These are phyloP conservation scores for Perizoma affinitatum DNA, from an alignment of 2,888 invertebrate genomes.

Conservation along the genomic window DNA sequence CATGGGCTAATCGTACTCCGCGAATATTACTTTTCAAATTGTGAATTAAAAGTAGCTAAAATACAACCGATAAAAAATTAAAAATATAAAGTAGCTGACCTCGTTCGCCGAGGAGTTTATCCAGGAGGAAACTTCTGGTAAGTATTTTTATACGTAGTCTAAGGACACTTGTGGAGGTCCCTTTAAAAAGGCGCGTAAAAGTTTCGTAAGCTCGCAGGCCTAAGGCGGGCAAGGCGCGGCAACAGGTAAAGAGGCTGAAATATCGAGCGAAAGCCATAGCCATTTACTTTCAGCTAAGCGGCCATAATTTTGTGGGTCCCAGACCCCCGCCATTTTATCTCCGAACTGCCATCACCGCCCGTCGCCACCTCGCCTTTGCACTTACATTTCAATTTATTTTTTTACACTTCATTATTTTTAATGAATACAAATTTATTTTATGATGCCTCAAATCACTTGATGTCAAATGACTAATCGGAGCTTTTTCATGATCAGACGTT, in stretches of 20 bases:
- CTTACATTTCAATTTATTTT: slow-evolving; percentile 9
- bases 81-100: slow-evolving; percentile 2
- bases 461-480: too few species aligned
- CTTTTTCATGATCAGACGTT: too few species aligned
- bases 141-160: slow-evolving; percentile 48
- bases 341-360: slow-evolving; percentile 14
- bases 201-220: slow-evolving; percentile 52
- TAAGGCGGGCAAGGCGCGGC: slow-evolving; percentile 63
- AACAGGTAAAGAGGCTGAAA: slow-evolving; percentile 63
- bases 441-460: too few species aligned
- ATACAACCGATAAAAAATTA: slow-evolving; percentile 47
- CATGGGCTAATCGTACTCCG: slow-evolving; percentile 36
- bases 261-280: slow-evolving; percentile 61
- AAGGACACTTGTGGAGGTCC: slow-evolving; percentile 37
- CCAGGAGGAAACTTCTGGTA: slow-evolving; percentile 56
- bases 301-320: slow-evolving; percentile 55
- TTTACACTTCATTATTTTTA: slow-evolving; percentile 31
- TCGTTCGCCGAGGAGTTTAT: slow-evolving; percentile 8
- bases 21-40: slow-evolving; percentile 60
- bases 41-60: slow-evolving; percentile 34
- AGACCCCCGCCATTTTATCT: slow-evolving; percentile 67
- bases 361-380: slow-evolving; percentile 4
- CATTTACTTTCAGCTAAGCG: slow-evolving; percentile 64
- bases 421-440: not conserved
- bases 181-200: slow-evolving; percentile 62